These are phyloP conservation scores for Papilio polytes DNA, from an alignment of 1,140 invertebrate genomes.

Conservation along the genomic window DNA sequence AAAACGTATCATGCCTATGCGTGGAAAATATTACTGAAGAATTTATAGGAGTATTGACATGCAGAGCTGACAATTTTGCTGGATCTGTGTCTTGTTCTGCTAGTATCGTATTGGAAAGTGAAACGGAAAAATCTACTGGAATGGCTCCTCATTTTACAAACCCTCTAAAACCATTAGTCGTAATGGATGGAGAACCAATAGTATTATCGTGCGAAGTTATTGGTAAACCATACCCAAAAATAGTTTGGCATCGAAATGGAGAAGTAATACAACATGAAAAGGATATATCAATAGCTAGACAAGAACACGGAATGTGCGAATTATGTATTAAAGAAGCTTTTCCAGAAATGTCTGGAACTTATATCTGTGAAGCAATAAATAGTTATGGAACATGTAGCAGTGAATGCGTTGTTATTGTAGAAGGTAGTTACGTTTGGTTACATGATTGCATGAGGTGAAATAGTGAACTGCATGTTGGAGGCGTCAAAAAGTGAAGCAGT, in stretches of 20 bases:
- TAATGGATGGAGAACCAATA: conserved; percentile 97
- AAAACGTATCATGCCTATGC: conserved; percentile 92
- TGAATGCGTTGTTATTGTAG: conserved; percentile 91
- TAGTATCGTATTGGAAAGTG: conserved; percentile 87
- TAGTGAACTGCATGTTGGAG: conserved; percentile 49
- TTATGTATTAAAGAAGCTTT: conserved; percentile 96
- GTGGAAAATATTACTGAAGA: conserved; percentile 90
- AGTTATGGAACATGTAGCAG: conserved; percentile 93
- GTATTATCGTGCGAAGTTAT: conserved; percentile 90
- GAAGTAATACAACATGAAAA: conserved; percentile 90
- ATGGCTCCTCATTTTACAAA: conserved; percentile 90
- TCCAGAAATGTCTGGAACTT: conserved; percentile 96
- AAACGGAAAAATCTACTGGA: conserved; percentile 86
- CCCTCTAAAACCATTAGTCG: conserved; percentile 88
- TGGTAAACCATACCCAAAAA: conserved; percentile 92
- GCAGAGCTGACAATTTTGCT: conserved; percentile 94
- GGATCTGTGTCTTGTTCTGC: conserved; percentile 94
- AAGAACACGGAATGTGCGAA: conserved; percentile 91
- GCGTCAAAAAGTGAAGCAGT: conserved; percentile 38
- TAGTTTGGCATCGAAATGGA: conserved; percentile 92
- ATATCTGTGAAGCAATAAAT: conserved; percentile 93
- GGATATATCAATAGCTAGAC: conserved; percentile 90
- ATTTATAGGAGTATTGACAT: conserved; percentile 92
- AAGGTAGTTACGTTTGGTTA: conserved; percentile 86
- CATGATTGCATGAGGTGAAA: conserved; percentile 54